phyloP scores from a whole-genome alignment of 2,888 invertebrate species.

The Nymphalis urticae region DNA sequence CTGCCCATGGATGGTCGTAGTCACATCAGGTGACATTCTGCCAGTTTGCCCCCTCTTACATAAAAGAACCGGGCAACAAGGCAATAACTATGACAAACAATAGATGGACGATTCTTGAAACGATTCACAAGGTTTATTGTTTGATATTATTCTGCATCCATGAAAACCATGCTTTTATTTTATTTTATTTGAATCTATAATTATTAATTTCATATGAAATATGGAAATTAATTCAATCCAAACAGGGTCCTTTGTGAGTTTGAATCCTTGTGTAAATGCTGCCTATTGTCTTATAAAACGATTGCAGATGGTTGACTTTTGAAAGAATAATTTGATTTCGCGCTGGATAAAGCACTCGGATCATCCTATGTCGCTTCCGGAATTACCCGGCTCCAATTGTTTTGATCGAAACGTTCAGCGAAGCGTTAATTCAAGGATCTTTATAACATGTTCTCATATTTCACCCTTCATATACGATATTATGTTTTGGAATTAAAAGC shows the following conservation, averaged over 20 bases:
- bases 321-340: slow-evolving; percentile 28
- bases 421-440: slow-evolving; percentile 6
- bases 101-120: too few species aligned
- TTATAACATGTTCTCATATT: slow-evolving; percentile 4
- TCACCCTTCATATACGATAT: neutral
- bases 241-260: neutral
- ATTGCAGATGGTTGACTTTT: slow-evolving; percentile 24
- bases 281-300: slow-evolving; percentile 26
- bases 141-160: too few species aligned
- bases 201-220: neutral
- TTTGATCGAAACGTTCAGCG: slow-evolving; percentile 17
- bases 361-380: slow-evolving; percentile 26
- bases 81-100: too few species aligned
- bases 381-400: slow-evolving; percentile 15
- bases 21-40: too few species aligned
- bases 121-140: too few species aligned
- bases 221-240: slow-evolving; percentile 1
- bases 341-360: slow-evolving; percentile 15
- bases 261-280: neutral
- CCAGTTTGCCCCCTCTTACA: too few species aligned
- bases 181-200: too few species aligned
- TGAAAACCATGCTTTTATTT: too few species aligned
- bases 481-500: too few species aligned
- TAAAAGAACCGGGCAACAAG: too few species aligned
- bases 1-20: too few species aligned